Conservation (phyloP, 2,113 vertebrate species). For the Hippoglossus stenolepis region DNA sequence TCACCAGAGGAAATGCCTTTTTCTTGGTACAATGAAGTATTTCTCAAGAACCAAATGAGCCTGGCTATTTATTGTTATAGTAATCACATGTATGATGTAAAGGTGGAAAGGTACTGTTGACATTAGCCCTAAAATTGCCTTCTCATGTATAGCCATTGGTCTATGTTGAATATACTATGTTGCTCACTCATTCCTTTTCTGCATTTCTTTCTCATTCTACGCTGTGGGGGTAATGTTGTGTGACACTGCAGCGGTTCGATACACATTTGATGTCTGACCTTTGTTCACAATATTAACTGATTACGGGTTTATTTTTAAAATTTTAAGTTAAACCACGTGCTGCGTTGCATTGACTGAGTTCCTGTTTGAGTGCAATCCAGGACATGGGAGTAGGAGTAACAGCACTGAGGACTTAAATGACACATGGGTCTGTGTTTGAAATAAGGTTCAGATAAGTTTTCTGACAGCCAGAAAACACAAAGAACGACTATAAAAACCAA, state of each 20-base stretch:
- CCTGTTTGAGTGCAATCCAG: not conserved
- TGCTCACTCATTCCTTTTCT: slow-evolving; percentile 58
- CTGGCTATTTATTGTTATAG: slow-evolving; percentile 78
- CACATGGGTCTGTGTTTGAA: slow-evolving; percentile 23
- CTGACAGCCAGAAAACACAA: slow-evolving; percentile 13
- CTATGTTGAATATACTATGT: slow-evolving; percentile 75
- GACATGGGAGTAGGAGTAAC: slow-evolving; percentile 4
- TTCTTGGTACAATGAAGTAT: slow-evolving; percentile 77
- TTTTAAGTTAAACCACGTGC: slow-evolving; percentile 16
- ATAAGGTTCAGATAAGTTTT: slow-evolving; percentile 5
- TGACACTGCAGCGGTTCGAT: slow-evolving; percentile 16
- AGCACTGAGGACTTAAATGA: slow-evolving; percentile 13
- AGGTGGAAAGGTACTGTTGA: slow-evolving; percentile 60
- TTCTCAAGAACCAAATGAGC: slow-evolving; percentile 75
- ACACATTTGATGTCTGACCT: slow-evolving; percentile 27
- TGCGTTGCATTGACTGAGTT: not conserved
- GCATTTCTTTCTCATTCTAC: slow-evolving; percentile 62
- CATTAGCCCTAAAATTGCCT: slow-evolving; percentile 62
- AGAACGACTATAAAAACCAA: slow-evolving; percentile 5
- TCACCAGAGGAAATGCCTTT: slow-evolving; percentile 73
- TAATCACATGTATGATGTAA: slow-evolving; percentile 63
- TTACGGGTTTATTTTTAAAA: not conserved
- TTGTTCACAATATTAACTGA: not conserved
- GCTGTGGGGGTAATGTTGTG: slow-evolving; percentile 13
- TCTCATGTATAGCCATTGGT: slow-evolving; percentile 70